Evolutionary conservation across 2,888 invertebrate genomes (phyloP), one percentile per base, ranked within the genome.

Genomic region (Drosophila colorata): DNA sequence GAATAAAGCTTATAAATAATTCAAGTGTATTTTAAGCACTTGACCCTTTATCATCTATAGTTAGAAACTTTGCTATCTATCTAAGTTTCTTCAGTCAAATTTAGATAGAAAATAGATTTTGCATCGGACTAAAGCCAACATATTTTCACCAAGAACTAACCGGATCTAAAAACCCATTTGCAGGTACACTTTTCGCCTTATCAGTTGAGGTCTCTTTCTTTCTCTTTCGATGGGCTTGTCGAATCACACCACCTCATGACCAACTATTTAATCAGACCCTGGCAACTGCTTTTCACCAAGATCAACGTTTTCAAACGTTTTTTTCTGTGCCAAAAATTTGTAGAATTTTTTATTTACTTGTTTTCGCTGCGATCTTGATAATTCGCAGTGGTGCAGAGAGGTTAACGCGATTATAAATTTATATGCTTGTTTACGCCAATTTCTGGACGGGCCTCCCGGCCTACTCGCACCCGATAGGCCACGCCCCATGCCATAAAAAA

Each of bases 351-450:
- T 73, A 82, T 80, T 68, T 77, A 69, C 77, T 71, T 84, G 81
- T 73, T 87, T 87, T 76, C 44, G 47, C 53, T 55, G 11, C 64
- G 43, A 74, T 69, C 25, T 58, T 77, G 84, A 87, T 87, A 74
- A 69, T 57, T 74, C 51, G 51, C 18, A 40, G 33, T 33, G 49
- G 70, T 68, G 69, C 74, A 58, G 58, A 74, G 64, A 78, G 86
- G 78, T 83, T 83, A 83, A 61, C n/a, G 63, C 49, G 77, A 80
- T 82, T 80, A 56, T 74, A 61, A 60, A 71, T 87, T 84, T 87
- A 84, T 84, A 71, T 63, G 63, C 82, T 84, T 87, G 85, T 84
- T 84, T 84, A 87, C 82, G 70, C 73, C 65, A 66, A 82, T 38
- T 65, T 44, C 13, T 38, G 63, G 83, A 72, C 84, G 64, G 73